These are phyloP conservation scores for Stomorhina lunata DNA, from an alignment of 2,888 invertebrate genomes.

Conservation along the genomic window DNA sequence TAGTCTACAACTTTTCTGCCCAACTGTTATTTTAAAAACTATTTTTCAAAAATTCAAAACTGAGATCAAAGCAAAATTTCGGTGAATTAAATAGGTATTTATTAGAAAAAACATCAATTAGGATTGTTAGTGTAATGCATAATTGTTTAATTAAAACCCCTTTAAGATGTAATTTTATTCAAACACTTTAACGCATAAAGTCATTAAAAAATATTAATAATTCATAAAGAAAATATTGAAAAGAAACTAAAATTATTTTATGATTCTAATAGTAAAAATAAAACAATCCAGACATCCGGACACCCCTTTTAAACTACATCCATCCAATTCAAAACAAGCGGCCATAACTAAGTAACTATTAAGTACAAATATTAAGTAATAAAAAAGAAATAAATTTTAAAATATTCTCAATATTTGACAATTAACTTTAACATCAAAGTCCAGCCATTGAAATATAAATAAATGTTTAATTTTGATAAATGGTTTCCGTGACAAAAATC, in stretches of 20 bases:
- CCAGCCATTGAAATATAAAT: constrained; percentile 35
- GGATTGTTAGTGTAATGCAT: too few relatives aligned
- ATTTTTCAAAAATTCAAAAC: too few relatives aligned
- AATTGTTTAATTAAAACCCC: too few relatives aligned
- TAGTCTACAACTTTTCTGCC: too few relatives aligned
- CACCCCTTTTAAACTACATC: constrained; percentile 67
- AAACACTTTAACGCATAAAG: neutral
- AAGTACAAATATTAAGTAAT: constrained; percentile 35
- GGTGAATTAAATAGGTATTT: too few relatives aligned
- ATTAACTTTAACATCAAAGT: constrained; percentile 5
- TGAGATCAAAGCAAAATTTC: too few relatives aligned
- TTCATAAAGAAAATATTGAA: constrained; percentile 1
- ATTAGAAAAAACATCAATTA: too few relatives aligned
- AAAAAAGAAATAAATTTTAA: constrained; percentile 43
- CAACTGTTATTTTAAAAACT: too few relatives aligned
- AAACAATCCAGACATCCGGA: constrained; percentile 67
- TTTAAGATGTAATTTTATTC: neutral
- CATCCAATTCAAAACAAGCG: constrained; percentile 27
- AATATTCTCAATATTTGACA: neutral
- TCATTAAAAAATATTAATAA: neutral
- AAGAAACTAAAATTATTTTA: neutral
- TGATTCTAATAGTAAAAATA: constrained; percentile 42
- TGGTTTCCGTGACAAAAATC: constrained; percentile 68
- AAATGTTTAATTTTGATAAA: constrained; percentile 67
- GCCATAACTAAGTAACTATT: neutral